Evolutionary conservation across 2,113 vertebrate genomes (phyloP), one percentile per base, ranked within the genome.

Genomic region (Tragelaphus buxtoni): DNA sequence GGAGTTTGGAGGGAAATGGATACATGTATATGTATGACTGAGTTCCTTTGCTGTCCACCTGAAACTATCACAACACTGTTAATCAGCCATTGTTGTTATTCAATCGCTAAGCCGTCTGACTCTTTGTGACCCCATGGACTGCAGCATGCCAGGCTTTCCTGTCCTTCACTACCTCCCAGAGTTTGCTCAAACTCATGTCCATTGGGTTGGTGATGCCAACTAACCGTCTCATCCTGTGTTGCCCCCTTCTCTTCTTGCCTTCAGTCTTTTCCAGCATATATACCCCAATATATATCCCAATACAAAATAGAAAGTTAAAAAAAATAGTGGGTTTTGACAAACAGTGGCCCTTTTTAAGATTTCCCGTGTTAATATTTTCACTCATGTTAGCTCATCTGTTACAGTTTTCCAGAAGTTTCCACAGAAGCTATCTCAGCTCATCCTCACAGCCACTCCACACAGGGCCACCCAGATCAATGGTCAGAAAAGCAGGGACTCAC

Each of bases 381-480:
- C n/a, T 18, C 7, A 0, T 13, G 4, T 80, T 39, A 39, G 7
- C 53, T 45, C 39, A 51, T 2, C 3, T 47, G n/a, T 6, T 4
- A 24, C 24, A 5, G 58, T 30, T 87, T 49, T 76, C 82, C 76
- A 80, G 30, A 92, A 1, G 30, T 74, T 35, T 77, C 77, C 32
- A 0, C 3, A 9, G 72, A n/a, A 55, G 42, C 49, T 35, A 65
- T 12, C 32, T 30, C 55, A 42, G 26, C 3, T 14, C 65, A 26
- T 18, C 77, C 20, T n/a, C 86, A 47, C 0, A 9, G 56, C 1
- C 0, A 17, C 76, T 51, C 89, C 55, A 18, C 0, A 13, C 18
- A 58, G 24, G 24, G 72, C 5, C 20, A 55, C 60, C 60, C 17
- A 10, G 72, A 35, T 28, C 20, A 3, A 6, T 10, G 7, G 42